Base-by-base conservation (phyloP, 2,888 invertebrate genomes). In the Psococerastis gibbosa region DNA sequence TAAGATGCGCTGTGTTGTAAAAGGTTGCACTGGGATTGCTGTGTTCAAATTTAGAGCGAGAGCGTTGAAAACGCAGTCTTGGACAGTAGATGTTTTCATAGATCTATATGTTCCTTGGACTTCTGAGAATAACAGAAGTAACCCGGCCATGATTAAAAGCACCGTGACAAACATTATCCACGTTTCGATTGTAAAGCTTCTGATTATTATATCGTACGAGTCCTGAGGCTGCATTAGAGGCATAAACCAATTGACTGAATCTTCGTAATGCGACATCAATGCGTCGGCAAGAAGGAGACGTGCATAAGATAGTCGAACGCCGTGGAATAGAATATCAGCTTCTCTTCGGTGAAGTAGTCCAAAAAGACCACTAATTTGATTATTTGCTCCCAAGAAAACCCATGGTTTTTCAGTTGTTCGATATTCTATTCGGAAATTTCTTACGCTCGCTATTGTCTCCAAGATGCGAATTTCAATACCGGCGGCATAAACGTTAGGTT, bases 261-360 rank as follows among this genome's bases (percentile, higher is more conserved):
- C 38, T 5, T 16, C 3, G 22, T 9, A 16, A 20, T 38, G 38
- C 15, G 18, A 4, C 20, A 18, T 15, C 5, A 38, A 16, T 18
- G 5, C 6, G 8, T 38, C 18, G 27, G 8, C 11, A 6, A 27
- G 27, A 6, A 9, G 27, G 11, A 11, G 11, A 27, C 27, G 27
- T 16, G 18, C 38, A 11, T 20, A 9, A n/a, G 6, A 5, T 4
- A 20, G 4, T 5, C 20, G 6, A 3, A 38, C 38, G 6, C 38
- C 38, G 22, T 38, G 38, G 22, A 38, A 38, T 5, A 38, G 20
- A 5, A 38, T 4, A 38, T 38, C 38, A 5, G 38, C 38, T 20
- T 38, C 38, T 3, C 20, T 3, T 3, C 38, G 38, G 20, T 38
- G 16, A 3, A 38, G 18, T 5, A 38, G 22, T 3, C 38, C 38